Base-by-base conservation (phyloP, 2,113 vertebrate genomes). In the Bufo bufo region DNA sequence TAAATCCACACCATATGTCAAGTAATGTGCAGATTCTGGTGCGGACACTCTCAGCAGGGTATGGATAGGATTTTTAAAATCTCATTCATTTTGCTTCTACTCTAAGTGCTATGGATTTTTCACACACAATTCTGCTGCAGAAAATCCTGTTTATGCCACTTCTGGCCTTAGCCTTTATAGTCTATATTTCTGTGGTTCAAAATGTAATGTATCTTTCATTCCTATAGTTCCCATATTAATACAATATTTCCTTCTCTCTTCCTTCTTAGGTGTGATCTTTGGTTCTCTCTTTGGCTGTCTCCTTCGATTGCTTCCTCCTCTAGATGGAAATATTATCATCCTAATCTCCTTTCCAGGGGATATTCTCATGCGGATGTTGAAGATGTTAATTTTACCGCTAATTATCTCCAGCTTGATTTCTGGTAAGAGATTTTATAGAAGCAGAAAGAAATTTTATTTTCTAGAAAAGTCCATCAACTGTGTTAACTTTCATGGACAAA, bases 381-480 rank as follows among this genome's bases (percentile, higher is more conserved):
- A 96, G 92, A 97, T 97, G 96, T 93, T 96, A 85, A 96, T 97
- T 89, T 92, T 96, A 85, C 96, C 96, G 16, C 94, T 96, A 1
- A 95, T 97, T 92, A 96, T 96, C 87, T 97, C 96, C 92, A 97
- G 96, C 86, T 95, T 97, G 13, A 96, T 97, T 90, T 95, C 96
- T 91, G 96, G 96, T 96, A 56, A 80, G 89, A 63, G 2, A 65
- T 33, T 50, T 16, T 13, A 50, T 50, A 52, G 8, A 50, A 20
- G 45, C 45, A 63, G 17, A 63, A 63, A 19, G 52, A 2, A 61
- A 3, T 61, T 58, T 10, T 52, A 6, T 52, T 6, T 58, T 58
- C 56, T 58, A 58, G 56, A 10, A 58, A 58, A 58, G 12, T 58
- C 56, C 56, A 58, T 58, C 56, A 58, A 58, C 56, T 58, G 56